Conservation (phyloP, 1,140 invertebrate genomes). For the Propsilocerus akamusi region DNA sequence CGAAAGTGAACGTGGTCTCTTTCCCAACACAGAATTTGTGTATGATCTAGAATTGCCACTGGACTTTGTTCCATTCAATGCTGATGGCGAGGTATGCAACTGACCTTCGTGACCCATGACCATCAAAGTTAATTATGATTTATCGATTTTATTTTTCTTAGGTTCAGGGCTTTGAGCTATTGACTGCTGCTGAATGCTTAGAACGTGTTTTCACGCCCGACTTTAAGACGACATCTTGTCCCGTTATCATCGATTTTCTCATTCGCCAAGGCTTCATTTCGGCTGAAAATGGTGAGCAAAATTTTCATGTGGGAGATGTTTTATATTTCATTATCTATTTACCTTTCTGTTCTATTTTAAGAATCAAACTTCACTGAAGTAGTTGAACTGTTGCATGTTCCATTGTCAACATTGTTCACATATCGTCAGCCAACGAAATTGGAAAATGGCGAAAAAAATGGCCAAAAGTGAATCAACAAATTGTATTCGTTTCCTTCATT, state of each 20-base stretch:
- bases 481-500: too few species aligned
- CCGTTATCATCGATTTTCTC: conserved; percentile 79
- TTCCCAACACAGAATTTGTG: conserved; percentile 89
- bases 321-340: background rate
- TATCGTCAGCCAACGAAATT: conserved; percentile 10
- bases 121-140: background rate
- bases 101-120: background rate
- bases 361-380: conserved; percentile 68
- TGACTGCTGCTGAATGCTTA: conserved; percentile 60
- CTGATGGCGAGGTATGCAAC: conserved; percentile 59
- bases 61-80: conserved; percentile 75
- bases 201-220: conserved; percentile 60
- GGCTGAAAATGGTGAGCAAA: conserved; percentile 61
- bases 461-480: too few species aligned
- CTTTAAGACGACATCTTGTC: conserved; percentile 84
- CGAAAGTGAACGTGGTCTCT: conserved; percentile 78
- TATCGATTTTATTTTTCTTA: too few species aligned
- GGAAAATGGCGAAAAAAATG: background rate
- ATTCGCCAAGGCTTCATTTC: conserved; percentile 77
- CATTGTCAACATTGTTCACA: conserved; percentile 52
- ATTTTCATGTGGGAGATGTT: conserved; percentile 3
- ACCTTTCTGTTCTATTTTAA: conserved; percentile 23
- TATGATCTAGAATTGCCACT: conserved; percentile 80
- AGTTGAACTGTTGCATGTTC: conserved; percentile 70
- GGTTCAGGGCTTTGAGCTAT: conserved; percentile 66